phyloP scores from a whole-genome alignment of 2,888 invertebrate genomes.

The Zygothrica quintamaculata region DNA sequence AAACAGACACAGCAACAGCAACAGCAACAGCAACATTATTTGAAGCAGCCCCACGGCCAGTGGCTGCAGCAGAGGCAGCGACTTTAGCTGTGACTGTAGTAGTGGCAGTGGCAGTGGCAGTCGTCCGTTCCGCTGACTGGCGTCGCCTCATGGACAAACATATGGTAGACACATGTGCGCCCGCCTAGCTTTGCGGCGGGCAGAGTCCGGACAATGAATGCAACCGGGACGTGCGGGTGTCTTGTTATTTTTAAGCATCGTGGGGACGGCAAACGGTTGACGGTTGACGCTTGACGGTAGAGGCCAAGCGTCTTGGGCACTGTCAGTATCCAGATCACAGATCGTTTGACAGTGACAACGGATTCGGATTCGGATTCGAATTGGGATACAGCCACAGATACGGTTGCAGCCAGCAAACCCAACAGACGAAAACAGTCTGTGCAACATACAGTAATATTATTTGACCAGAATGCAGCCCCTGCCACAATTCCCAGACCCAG shows the following conservation, averaged over 20 bases:
- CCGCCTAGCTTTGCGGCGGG: conserved; percentile 47
- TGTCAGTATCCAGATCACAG: conserved; percentile 61
- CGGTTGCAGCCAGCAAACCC: conserved; percentile 10
- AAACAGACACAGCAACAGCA: conserved; percentile 11
- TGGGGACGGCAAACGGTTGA: conserved; percentile 39
- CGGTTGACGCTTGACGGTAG: conserved; percentile 9
- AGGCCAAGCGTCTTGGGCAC: conserved; percentile 33
- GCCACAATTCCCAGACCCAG: conserved; percentile 11
- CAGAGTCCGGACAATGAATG: conserved; percentile 32
- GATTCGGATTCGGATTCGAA: conserved; percentile 29
- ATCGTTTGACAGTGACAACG: conserved; percentile 66
- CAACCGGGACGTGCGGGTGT: conserved; percentile 51
- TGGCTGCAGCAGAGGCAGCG: conserved; percentile 26
- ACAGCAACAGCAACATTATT: conserved; percentile 20
- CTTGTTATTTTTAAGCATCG: conserved; percentile 72
- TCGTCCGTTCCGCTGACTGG: conserved; percentile 59
- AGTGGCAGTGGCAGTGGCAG: conserved; percentile 33
- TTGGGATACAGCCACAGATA: conserved; percentile 1
- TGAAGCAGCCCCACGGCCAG: conserved; percentile 62
- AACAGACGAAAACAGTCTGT: too few species aligned
- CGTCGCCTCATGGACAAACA: conserved; percentile 75
- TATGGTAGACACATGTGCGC: conserved; percentile 70
- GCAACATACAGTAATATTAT: conserved; percentile 16
- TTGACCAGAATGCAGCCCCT: conserved; percentile 40
- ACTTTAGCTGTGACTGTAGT: conserved; percentile 14